Evolutionary conservation across 1,140 invertebrate species (phyloP), one percentile per base, ranked within the genome.

Genomic region (Potamilus streckersoni): DNA sequence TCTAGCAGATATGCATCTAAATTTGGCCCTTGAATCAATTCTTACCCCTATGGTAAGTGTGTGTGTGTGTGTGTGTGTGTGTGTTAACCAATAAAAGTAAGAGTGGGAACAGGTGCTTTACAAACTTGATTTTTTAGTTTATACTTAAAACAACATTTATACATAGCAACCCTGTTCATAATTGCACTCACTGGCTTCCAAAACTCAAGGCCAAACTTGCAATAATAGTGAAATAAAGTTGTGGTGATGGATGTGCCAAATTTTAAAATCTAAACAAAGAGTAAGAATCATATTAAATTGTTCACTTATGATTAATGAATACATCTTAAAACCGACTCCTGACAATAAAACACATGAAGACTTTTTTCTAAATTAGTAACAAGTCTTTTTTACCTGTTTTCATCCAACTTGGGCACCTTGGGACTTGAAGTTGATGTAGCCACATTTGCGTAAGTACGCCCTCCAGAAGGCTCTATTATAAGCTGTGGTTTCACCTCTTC

Each of bases 361-460:
- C 17, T 16, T 58, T 23, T 20, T 16, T 60, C 58, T 27, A n/a
- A 49, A 13, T 38, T 56, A 56, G 60, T 70, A 20, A 15, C 59
- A 74, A 60, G 17, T 49, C 63, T 74, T 74, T 74, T 74, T 31
- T 71, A 69, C 16, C 66, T 75, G 17, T 68, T 65, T 16, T 68
- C 62, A 73, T 49, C 60, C 16, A 71, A 27, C 19, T 71, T 69
- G 38, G 27, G 61, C 73, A 56, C 74, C 71, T 57, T 74, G 55
- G 69, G 69, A 61, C 60, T 79, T 59, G 61, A 61, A 56, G 77
- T 80, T 27, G 74, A 64, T 15, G 78, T 83, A 49, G 80, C 83
- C 59, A 84, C 83, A 78, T 82, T 85, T 19, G 84, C 84, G 73
- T 85, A 85, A 17, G 83, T 84, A 19, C 74, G 68, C 13, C 23